Conservation (phyloP, 2,888 invertebrate genomes). For the Malthinus seriepunctatus region DNA sequence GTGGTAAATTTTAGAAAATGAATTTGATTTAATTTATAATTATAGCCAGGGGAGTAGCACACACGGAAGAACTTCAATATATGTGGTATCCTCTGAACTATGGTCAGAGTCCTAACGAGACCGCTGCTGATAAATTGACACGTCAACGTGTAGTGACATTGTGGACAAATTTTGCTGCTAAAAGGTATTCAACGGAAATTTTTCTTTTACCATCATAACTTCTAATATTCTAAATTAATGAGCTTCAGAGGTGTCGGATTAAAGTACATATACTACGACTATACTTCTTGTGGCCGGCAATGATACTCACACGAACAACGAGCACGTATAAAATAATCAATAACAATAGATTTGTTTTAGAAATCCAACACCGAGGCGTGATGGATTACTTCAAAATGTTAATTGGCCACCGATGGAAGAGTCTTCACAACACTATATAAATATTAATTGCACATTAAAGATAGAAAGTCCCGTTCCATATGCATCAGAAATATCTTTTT, state of each 20-base stretch:
- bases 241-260: too few relatives aligned
- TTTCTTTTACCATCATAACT: conserved; percentile 16
- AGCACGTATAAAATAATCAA: conserved; percentile 4
- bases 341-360: background rate
- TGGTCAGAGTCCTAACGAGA: background rate
- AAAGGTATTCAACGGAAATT: conserved; percentile 3
- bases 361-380: conserved; percentile 9
- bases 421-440: too few relatives aligned
- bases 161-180: conserved; percentile 17
- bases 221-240: too few relatives aligned
- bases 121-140: background rate
- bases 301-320: too few relatives aligned
- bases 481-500: too few relatives aligned
- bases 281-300: too few relatives aligned
- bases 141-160: conserved; percentile 8
- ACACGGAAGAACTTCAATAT: conserved; percentile 1
- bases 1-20: background rate
- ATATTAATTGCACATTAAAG: too few relatives aligned
- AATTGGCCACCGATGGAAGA: conserved; percentile 23
- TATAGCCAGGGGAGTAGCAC: conserved; percentile 12
- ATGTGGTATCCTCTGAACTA: background rate
- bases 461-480: too few relatives aligned
- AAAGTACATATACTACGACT: too few relatives aligned
- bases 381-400: conserved; percentile 11
- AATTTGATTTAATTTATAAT: background rate